These are phyloP conservation scores for Dromaius novaehollandiae DNA, from an alignment of 2,113 vertebrate species.

Conservation along the genomic window DNA sequence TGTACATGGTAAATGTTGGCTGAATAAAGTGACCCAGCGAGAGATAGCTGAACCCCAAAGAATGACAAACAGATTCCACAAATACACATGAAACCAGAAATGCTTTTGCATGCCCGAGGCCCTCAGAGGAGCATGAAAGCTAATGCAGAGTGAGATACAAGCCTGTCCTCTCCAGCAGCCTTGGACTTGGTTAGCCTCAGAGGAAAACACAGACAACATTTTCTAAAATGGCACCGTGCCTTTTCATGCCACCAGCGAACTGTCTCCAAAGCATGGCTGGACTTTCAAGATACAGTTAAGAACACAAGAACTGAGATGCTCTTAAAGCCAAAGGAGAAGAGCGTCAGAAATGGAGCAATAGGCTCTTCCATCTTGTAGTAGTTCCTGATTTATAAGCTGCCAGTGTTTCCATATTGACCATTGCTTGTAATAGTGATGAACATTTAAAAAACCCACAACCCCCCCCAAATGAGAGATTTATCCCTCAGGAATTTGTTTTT, in stretches of 20 bases:
- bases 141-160: not conserved
- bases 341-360: not conserved
- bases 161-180: not conserved
- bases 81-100: rapidly evolving
- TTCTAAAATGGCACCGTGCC: not conserved
- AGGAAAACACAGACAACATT: not conserved
- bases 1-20: not conserved
- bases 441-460: not conserved
- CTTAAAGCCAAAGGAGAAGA: not conserved
- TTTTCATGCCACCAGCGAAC: not conserved
- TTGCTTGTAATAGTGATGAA: not conserved
- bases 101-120: not conserved
- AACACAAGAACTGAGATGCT: not conserved
- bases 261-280: not conserved
- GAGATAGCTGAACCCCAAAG: not conserved
- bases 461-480: not conserved
- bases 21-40: not conserved
- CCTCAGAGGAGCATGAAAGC: not conserved
- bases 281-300: not conserved
- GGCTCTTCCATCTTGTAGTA: not conserved
- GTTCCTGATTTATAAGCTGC: not conserved
- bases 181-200: not conserved
- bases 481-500: not conserved
- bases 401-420: not conserved
- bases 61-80: not conserved